Evolutionary conservation across 2,113 vertebrate species (phyloP).

Genomic region (Mesocricetus auratus): DNA sequence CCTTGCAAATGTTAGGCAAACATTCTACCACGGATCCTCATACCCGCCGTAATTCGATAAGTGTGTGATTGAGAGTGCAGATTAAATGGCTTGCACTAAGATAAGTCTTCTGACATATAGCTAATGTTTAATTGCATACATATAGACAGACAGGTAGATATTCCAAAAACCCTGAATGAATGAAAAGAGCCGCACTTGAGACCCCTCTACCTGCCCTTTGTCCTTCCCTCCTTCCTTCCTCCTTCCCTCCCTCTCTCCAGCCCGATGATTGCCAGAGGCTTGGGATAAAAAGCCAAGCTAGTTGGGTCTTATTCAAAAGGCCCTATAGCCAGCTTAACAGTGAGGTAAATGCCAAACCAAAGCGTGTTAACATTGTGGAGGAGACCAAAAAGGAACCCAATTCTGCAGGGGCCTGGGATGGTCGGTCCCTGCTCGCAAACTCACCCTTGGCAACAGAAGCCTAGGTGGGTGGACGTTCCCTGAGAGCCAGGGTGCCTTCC

Average conservation of each 20-base stretch:
- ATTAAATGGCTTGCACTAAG: neutral
- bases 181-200: neutral
- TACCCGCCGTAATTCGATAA: neutral
- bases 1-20: neutral
- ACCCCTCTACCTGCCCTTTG: neutral
- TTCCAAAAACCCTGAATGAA: neutral
- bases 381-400: slow-evolving; percentile 60
- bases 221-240: neutral
- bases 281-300: slow-evolving; percentile 50
- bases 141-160: neutral
- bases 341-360: slow-evolving; percentile 60
- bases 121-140: neutral
- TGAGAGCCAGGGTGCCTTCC: slow-evolving; percentile 13
- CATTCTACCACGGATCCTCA: neutral
- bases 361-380: neutral
- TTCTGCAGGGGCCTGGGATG: neutral
- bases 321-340: slow-evolving; percentile 61
- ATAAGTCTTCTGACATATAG: neutral
- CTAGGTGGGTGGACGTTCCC: neutral
- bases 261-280: slow-evolving; percentile 22
- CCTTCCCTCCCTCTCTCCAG: neutral
- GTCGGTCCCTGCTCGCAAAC: neutral
- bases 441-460: slow-evolving; percentile 58
- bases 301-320: slow-evolving; percentile 60
- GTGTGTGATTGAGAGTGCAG: neutral